phyloP scores from a whole-genome alignment of 2,113 vertebrate species.

The Panurus biarmicus region DNA sequence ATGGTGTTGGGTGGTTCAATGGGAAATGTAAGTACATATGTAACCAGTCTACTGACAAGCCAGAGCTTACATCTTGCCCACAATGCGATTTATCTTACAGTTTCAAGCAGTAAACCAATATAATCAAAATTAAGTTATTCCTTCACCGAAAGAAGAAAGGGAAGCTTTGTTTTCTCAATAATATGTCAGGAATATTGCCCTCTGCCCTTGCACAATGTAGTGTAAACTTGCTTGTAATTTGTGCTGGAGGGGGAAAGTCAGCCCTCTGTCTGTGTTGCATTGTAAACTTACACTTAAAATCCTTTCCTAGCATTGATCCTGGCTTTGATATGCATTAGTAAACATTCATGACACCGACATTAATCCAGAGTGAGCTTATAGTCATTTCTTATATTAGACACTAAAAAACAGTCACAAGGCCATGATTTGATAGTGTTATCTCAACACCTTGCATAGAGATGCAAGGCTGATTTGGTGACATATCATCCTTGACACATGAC shows the following conservation, averaged over 20 bases:
- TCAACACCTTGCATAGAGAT: not conserved
- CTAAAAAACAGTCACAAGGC: not conserved
- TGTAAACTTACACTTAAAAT: not conserved
- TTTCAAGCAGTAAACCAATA: not conserved
- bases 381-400: not conserved
- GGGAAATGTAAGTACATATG: not conserved
- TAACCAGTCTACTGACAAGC: not conserved
- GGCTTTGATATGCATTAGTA: not conserved
- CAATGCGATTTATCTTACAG: not conserved
- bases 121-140: not conserved
- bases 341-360: not conserved
- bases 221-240: not conserved
- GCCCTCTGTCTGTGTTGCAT: not conserved
- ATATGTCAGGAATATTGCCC: not conserved
- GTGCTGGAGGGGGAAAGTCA: not conserved
- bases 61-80: not conserved
- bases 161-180: not conserved
- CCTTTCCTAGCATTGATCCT: not conserved
- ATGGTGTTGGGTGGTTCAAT: not conserved
- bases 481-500: constrained; percentile 68
- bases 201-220: not conserved
- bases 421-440: constrained; percentile 10
- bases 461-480: constrained; percentile 60
- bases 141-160: not conserved
- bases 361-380: not conserved